These are phyloP conservation scores for Vombatus ursinus DNA, from an alignment of 2,113 vertebrate genomes.

Conservation along the genomic window DNA sequence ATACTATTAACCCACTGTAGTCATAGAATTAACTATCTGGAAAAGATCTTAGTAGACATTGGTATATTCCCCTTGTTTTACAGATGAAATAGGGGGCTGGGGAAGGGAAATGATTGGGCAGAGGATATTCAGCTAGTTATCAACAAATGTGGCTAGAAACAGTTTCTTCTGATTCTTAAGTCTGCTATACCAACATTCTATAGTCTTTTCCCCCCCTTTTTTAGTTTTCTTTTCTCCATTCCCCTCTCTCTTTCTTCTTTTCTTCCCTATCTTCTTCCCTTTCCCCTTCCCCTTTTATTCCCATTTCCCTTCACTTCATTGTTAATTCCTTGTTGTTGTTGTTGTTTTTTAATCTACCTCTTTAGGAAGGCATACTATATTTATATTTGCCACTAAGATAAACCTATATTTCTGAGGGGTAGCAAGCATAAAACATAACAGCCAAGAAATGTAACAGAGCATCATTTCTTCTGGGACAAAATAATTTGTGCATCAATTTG, in stretches of 20 bases:
- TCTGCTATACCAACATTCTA: conserved; percentile 63
- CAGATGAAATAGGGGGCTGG: neutral
- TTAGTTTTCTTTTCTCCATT: conserved; percentile 46
- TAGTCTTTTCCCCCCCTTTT: conserved; percentile 25
- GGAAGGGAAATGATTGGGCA: neutral
- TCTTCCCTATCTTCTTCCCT: conserved; percentile 55
- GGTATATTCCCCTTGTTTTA: neutral
- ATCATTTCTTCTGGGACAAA: conserved; percentile 44
- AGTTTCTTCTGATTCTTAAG: neutral
- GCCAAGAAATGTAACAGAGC: conserved; percentile 49
- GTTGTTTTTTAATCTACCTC: neutral
- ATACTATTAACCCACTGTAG: neutral
- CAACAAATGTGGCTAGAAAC: neutral
- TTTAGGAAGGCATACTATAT: neutral
- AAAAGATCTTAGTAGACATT: neutral
- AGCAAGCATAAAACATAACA: conserved; percentile 50
- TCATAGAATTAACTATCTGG: neutral
- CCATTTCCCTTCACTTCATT: neutral
- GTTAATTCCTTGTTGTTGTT: neutral
- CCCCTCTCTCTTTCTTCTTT: neutral
- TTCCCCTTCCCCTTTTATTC: conserved; percentile 48
- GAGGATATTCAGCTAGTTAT: neutral
- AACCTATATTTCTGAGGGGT: neutral
- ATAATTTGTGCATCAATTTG: conserved; percentile 56
- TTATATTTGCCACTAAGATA: neutral